Percentiles rank a stretch among this genome's conserved stretches.
These are phyloP conservation scores for Synergus gifuensis DNA, from an alignment of 2,888 invertebrate species.

Conservation along the genomic window DNA sequence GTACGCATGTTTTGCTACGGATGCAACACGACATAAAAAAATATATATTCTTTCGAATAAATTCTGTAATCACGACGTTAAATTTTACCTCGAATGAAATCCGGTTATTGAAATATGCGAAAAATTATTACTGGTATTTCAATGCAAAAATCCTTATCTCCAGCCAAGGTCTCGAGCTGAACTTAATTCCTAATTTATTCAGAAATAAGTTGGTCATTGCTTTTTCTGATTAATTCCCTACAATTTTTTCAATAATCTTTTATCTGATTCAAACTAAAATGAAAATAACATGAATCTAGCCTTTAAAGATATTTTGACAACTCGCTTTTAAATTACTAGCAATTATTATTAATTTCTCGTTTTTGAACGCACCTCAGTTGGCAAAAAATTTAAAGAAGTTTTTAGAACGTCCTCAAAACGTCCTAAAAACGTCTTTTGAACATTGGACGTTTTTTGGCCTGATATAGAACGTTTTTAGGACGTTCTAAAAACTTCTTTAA, in stretches of 20 bases:
- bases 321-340: no score
- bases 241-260: not conserved
- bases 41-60: conserved; percentile 14
- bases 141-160: conserved; percentile 34
- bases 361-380: no score
- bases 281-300: no score
- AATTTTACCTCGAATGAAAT: conserved; percentile 24
- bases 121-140: conserved; percentile 34
- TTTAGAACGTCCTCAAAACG: no score
- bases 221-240: not conserved
- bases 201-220: conserved; percentile 8
- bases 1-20: conserved; percentile 38
- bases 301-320: no score
- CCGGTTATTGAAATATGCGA: conserved; percentile 40
- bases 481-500: no score
- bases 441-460: no score
- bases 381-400: no score
- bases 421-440: no score
- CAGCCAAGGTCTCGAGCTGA: conserved; percentile 25
- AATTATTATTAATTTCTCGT: no score
- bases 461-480: no score
- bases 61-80: conserved; percentile 36
- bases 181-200: conserved; percentile 30
- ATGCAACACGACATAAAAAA: conserved; percentile 39
- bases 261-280: no score